Evolutionary conservation across 2,797 vertebrate species (phyloP).

Genomic region (Gadopsis bispinosus): DNA sequence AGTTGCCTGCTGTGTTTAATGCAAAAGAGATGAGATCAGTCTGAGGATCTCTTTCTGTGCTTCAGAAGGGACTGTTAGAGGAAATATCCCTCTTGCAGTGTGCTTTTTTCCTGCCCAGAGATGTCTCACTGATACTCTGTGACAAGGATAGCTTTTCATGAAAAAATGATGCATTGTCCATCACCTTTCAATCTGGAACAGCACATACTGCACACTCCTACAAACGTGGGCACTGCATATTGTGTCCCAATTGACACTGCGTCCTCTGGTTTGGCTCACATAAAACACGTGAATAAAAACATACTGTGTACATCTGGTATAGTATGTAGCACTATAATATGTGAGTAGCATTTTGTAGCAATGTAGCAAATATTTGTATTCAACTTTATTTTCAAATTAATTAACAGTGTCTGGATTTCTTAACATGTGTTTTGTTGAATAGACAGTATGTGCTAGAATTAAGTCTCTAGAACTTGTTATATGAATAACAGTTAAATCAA

Average conservation of each 20-base stretch:
- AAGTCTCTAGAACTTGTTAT: not conserved
- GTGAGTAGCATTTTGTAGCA: not conserved
- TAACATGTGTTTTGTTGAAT: too few species aligned
- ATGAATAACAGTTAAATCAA: constrained; percentile 3
- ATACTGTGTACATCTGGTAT: not conserved
- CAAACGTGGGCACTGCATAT: constrained; percentile 28
- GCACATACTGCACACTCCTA: constrained; percentile 22
- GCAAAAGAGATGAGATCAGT: constrained; percentile 19
- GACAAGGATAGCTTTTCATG: constrained; percentile 48
- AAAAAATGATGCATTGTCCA: constrained; percentile 55
- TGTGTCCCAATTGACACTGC: constrained; percentile 32
- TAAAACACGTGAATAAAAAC: constrained; percentile 32
- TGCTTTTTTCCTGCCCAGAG: constrained; percentile 21
- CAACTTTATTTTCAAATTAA: constrained; percentile 1
- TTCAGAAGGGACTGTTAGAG: constrained; percentile 18
- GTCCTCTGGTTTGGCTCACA: not conserved
- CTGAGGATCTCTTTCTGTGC: constrained; percentile 12
- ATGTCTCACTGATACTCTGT: constrained; percentile 47
- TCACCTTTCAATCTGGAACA: constrained; percentile 54
- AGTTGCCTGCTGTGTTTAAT: constrained; percentile 23
- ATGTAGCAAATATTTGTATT: not conserved
- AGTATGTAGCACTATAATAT: not conserved
- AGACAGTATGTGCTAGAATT: not conserved
- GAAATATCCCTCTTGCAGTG: constrained; percentile 16
- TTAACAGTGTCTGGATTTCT: not conserved